Evolutionary conservation across 2,797 vertebrate species (phyloP).

Genomic region (Danio choprae): DNA sequence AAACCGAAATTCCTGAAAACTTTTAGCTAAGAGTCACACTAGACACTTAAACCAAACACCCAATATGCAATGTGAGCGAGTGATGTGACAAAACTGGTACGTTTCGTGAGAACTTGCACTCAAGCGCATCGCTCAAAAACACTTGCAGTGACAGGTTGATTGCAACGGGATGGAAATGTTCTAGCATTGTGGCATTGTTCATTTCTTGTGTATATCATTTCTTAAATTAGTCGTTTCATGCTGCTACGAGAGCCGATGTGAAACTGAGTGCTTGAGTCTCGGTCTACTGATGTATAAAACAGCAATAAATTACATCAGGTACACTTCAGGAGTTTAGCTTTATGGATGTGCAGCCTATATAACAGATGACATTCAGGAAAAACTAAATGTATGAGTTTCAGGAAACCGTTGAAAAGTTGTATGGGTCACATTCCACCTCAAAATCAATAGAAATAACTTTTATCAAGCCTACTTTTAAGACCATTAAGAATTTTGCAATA

Average conservation of each 20-base stretch:
- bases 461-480: too few relatives aligned
- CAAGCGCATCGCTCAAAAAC: neutral
- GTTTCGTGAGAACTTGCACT: neutral
- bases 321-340: neutral
- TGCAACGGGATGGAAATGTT: neutral
- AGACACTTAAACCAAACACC: neutral
- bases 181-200: neutral
- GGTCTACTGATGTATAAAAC: neutral
- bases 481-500: neutral
- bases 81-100: conserved; percentile 12
- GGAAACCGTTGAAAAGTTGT: neutral
- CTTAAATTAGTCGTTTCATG: neutral
- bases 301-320: neutral
- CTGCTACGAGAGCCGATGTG: neutral
- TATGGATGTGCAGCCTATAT: neutral
- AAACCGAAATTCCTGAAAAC: neutral
- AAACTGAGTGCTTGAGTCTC: neutral
- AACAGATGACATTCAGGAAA: neutral
- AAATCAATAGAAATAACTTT: neutral
- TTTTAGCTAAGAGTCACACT: neutral
- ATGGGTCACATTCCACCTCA: neutral
- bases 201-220: too few relatives aligned
- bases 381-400: neutral
- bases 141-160: neutral
- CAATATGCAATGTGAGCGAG: neutral